Evolutionary conservation across 2,888 invertebrate species (phyloP).

Genomic region (Nomada ferruginata): DNA sequence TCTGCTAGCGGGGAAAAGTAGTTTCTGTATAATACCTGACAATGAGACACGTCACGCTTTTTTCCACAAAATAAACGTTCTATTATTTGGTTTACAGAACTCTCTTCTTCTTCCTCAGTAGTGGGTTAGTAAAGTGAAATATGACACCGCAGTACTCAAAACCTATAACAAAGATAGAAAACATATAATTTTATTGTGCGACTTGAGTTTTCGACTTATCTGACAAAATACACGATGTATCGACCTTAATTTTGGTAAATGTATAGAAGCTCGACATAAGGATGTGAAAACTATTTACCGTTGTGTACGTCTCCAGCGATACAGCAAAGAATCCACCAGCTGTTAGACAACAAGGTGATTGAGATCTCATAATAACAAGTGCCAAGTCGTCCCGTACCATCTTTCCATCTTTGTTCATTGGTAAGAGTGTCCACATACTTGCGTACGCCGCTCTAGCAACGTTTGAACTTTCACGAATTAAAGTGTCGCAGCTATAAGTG

Average conservation of each 20-base stretch:
- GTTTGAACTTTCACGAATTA: constrained; percentile 12
- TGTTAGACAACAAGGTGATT: constrained; percentile 44
- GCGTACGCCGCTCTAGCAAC: constrained; percentile 3
- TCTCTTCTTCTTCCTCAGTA: too few relatives aligned
- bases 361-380: constrained; percentile 59
- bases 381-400: constrained; percentile 44
- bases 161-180: constrained; percentile 5
- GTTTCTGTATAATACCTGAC: too few relatives aligned
- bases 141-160: constrained; percentile 14
- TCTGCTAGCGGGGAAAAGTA: too few relatives aligned
- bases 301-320: constrained; percentile 40
- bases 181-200: background rate
- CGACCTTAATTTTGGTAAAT: background rate
- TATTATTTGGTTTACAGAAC: too few relatives aligned
- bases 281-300: background rate
- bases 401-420: constrained; percentile 9
- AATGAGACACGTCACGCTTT: too few relatives aligned
- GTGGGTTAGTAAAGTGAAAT: constrained; percentile 11
- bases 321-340: constrained; percentile 55
- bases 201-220: background rate
- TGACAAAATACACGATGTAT: background rate
- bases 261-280: background rate
- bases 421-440: background rate
- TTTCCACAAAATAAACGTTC: too few relatives aligned
- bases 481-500: constrained; percentile 29